Conservation (phyloP, 2,888 invertebrate genomes). For the Biston stratarius region DNA sequence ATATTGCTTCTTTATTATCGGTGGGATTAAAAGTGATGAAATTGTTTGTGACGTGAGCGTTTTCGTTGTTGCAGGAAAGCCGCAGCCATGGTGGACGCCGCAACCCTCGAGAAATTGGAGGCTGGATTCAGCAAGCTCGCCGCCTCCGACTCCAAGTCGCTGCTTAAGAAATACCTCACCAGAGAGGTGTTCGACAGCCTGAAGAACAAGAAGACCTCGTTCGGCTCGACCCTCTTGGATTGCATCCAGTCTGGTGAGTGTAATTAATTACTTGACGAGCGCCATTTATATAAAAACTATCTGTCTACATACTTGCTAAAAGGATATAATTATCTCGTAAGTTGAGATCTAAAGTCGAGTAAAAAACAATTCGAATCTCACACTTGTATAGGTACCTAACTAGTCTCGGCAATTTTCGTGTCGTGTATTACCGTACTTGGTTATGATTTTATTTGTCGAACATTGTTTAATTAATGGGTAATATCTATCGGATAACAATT, state of each 20-base stretch:
- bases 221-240: slow-evolving; percentile 97
- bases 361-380: too few species aligned
- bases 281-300: slow-evolving; percentile 27
- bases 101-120: slow-evolving; percentile 96
- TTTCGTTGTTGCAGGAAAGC: slow-evolving; percentile 87
- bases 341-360: too few species aligned
- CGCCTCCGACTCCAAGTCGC: slow-evolving; percentile 96
- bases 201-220: slow-evolving; percentile 97
- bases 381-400: too few species aligned
- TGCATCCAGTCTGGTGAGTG: slow-evolving; percentile 96
- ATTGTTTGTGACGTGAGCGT: slow-evolving; percentile 29
- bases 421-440: background rate
- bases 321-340: too few species aligned
- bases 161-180: slow-evolving; percentile 98
- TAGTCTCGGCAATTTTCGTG: too few species aligned
- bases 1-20: slow-evolving; percentile 43
- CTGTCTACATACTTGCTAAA: slow-evolving; percentile 4
- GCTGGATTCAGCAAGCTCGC: slow-evolving; percentile 95
- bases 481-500: too few species aligned
- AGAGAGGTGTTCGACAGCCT: slow-evolving; percentile 96
- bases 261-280: slow-evolving; percentile 4
- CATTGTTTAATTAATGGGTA: too few species aligned
- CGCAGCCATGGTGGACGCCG: slow-evolving; percentile 96
- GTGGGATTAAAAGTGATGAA: slow-evolving; percentile 29
- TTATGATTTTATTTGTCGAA: background rate